Evolutionary conservation across 1,140 invertebrate species (phyloP).

Genomic region (Drosophila funebris): DNA sequence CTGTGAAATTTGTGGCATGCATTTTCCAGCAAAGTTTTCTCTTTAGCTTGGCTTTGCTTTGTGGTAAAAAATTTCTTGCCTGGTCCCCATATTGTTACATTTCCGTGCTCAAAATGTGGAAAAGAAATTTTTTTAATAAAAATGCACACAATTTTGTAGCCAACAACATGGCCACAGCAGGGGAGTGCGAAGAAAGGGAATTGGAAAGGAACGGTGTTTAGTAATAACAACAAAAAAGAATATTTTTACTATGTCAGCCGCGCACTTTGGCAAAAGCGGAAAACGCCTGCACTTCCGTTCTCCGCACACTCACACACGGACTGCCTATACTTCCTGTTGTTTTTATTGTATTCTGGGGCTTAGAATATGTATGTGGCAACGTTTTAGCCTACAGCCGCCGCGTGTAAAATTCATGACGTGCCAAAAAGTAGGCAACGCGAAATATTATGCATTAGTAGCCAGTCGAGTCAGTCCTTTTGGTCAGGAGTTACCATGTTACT

Average conservation of each 20-base stretch:
- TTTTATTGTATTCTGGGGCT: not conserved
- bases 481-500: not conserved
- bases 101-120: conserved; percentile 68
- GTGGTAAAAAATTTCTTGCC: conserved; percentile 54
- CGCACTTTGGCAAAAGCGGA: conserved; percentile 64
- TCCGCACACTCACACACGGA: conserved; percentile 38
- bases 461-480: conserved; percentile 5
- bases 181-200: too few species aligned
- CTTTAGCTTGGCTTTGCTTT: conserved; percentile 26
- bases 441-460: conserved; percentile 75
- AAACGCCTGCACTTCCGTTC: conserved; percentile 77
- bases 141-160: conserved; percentile 75
- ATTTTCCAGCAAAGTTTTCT: conserved; percentile 27
- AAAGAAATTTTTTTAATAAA: conserved; percentile 62
- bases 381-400: conserved; percentile 27
- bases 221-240: conserved; percentile 38
- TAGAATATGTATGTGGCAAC: conserved; percentile 5
- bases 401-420: conserved; percentile 76
- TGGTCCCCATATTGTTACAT: conserved; percentile 60
- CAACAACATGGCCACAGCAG: conserved; percentile 55
- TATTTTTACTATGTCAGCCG: conserved; percentile 54
- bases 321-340: conserved; percentile 3
- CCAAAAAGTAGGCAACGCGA: conserved; percentile 65
- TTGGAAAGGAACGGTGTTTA: too few species aligned
- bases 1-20: conserved; percentile 33